These are phyloP conservation scores for Trichechus manatus DNA, from an alignment of 2,113 vertebrate species.

Conservation along the genomic window DNA sequence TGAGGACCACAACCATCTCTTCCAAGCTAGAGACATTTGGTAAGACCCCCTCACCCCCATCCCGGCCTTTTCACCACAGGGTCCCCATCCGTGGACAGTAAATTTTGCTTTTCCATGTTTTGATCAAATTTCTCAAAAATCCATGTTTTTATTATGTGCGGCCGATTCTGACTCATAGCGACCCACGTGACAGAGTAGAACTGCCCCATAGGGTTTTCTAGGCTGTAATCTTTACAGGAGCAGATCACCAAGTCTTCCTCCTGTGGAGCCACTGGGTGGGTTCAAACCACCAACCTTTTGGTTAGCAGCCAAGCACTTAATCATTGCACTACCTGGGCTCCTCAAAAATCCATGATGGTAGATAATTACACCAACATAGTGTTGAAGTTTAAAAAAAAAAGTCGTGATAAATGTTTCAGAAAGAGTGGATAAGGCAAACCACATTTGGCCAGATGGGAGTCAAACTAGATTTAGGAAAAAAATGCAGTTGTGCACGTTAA, in stretches of 20 bases:
- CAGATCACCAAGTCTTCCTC: not conserved
- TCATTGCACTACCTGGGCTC: not conserved
- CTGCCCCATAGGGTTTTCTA: not conserved
- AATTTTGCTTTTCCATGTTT: constrained; percentile 28
- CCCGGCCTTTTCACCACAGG: not conserved
- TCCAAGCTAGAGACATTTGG: not conserved
- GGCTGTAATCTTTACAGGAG: not conserved
- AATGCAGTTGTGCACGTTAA: not conserved
- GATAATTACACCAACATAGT: not conserved
- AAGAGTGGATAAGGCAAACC: not conserved
- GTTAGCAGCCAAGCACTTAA: not conserved
- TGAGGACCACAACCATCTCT: not conserved
- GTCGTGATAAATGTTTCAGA: not conserved
- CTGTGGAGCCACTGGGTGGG: not conserved
- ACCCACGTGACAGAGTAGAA: not conserved
- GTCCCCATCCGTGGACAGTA: not conserved
- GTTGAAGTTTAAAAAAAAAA: not conserved
- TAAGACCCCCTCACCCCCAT: not conserved
- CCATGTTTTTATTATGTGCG: not conserved
- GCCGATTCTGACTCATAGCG: not conserved
- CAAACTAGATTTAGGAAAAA: not conserved
- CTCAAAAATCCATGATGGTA: not conserved
- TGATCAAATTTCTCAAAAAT: constrained; percentile 34
- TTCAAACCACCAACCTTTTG: not conserved
- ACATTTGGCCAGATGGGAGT: not conserved